These are phyloP conservation scores for Periplaneta americana DNA, from an alignment of 1,140 invertebrate genomes.

Conservation along the genomic window DNA sequence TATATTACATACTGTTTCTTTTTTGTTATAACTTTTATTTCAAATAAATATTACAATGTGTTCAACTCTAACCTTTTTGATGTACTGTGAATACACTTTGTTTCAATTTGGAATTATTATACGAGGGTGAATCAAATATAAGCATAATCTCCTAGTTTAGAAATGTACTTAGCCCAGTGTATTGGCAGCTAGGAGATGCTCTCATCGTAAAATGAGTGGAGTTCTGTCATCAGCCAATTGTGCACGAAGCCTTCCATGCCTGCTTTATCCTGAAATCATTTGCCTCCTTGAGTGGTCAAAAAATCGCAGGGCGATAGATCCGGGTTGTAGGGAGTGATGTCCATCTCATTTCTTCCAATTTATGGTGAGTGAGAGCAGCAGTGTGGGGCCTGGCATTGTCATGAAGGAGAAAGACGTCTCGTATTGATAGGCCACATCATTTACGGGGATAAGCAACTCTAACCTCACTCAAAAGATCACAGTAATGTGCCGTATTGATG, in stretches of 20 bases:
- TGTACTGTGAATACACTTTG: too few relatives aligned
- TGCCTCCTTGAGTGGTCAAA: background rate
- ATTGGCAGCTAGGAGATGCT: background rate
- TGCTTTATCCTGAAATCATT: background rate
- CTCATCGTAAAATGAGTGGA: background rate
- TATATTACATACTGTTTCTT: too few relatives aligned
- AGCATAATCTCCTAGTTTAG: background rate
- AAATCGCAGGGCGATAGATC: background rate
- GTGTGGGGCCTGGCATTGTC: too few relatives aligned
- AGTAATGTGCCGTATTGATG: background rate
- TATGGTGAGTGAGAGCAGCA: background rate
- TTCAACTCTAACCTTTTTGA: too few relatives aligned
- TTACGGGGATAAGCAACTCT: too few relatives aligned
- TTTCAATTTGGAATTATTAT: too few relatives aligned
- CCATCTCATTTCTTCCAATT: background rate
- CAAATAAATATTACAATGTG: too few relatives aligned
- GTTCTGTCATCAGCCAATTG: background rate
- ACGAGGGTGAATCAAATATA: background rate
- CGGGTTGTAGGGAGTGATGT: background rate
- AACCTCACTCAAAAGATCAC: background rate
- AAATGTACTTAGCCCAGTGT: background rate
- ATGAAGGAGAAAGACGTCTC: too few relatives aligned
- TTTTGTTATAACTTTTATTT: too few relatives aligned
- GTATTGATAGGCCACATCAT: background rate
- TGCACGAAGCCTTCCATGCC: background rate